A percentile compares a stretch with the other conserved stretches of the same genome.
phyloP scores from a whole-genome alignment of 2,113 vertebrate genomes.

The Leuciscus idus region DNA sequence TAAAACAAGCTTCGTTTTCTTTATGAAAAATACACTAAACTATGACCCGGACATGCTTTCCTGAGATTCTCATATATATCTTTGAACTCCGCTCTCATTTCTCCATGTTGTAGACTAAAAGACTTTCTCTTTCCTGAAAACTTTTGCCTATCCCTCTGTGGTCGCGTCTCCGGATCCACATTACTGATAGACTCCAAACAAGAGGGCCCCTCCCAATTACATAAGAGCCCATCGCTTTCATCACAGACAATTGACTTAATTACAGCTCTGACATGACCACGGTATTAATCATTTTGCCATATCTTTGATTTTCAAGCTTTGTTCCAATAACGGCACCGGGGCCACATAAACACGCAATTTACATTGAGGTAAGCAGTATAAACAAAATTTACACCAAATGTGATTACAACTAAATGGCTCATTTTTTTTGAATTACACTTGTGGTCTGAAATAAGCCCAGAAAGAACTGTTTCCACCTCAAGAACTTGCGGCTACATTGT shows the following conservation, averaged over 20 bases:
- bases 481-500: background rate
- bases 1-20: no score
- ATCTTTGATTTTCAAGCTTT: slow-evolving; percentile 50
- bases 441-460: slow-evolving; percentile 25
- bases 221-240: slow-evolving; percentile 43
- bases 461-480: background rate
- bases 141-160: slow-evolving; percentile 12
- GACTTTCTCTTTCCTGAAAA: background rate
- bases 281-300: slow-evolving; percentile 42
- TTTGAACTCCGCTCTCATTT: background rate
- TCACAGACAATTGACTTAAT: slow-evolving; percentile 50
- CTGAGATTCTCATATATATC: background rate
- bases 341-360: slow-evolving; percentile 51
- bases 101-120: background rate
- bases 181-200: slow-evolving; percentile 47
- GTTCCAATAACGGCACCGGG: slow-evolving; percentile 38
- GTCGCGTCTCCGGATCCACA: slow-evolving; percentile 16
- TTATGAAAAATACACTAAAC: no score
- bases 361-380: slow-evolving; percentile 41
- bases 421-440: slow-evolving; percentile 45
- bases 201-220: slow-evolving; percentile 46
- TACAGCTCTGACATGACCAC: slow-evolving; percentile 28
- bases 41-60: background rate
- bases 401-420: slow-evolving; percentile 47
- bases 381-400: slow-evolving; percentile 49